These are phyloP conservation scores for Eilema caniola DNA, from an alignment of 2,888 invertebrate species.

Conservation along the genomic window DNA sequence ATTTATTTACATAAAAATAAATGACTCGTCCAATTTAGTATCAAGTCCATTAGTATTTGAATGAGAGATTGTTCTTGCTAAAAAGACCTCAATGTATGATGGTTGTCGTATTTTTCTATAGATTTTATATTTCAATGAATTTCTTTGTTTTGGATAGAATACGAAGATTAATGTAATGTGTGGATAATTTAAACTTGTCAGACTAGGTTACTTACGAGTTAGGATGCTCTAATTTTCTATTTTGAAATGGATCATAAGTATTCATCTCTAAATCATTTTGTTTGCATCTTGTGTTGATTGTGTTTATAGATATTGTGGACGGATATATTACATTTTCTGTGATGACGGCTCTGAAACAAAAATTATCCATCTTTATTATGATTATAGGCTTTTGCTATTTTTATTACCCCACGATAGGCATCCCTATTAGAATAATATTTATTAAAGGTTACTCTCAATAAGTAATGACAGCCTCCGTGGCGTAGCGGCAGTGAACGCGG, in stretches of 20 bases:
- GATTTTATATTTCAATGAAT: constrained; percentile 17
- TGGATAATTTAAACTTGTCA: constrained; percentile 4
- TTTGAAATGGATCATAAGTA: constrained; percentile 77
- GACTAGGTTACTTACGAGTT: constrained; percentile 79
- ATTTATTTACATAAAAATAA: constrained; percentile 7
- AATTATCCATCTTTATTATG: neutral
- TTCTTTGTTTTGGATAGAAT: constrained; percentile 21
- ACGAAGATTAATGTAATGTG: constrained; percentile 7
- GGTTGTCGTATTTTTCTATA: constrained; percentile 1
- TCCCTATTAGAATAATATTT: too few relatives aligned
- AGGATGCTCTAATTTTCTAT: constrained; percentile 80
- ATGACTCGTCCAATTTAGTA: neutral
- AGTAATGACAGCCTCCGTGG: too few relatives aligned
- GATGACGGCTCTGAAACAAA: constrained; percentile 76
- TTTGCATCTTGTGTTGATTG: constrained; percentile 81
- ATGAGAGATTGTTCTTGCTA: constrained; percentile 22
- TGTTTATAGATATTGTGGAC: constrained; percentile 79
- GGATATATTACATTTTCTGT: constrained; percentile 81
- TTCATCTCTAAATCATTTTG: constrained; percentile 68
- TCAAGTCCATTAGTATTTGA: constrained; percentile 20
- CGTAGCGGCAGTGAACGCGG: too few relatives aligned
- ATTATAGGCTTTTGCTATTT: too few relatives aligned
- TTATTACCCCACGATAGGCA: too few relatives aligned
- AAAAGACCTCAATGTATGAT: neutral
- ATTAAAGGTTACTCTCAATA: too few relatives aligned